Conservation (phyloP, 2,113 vertebrate genomes). For the Podarcis cretensis region DNA sequence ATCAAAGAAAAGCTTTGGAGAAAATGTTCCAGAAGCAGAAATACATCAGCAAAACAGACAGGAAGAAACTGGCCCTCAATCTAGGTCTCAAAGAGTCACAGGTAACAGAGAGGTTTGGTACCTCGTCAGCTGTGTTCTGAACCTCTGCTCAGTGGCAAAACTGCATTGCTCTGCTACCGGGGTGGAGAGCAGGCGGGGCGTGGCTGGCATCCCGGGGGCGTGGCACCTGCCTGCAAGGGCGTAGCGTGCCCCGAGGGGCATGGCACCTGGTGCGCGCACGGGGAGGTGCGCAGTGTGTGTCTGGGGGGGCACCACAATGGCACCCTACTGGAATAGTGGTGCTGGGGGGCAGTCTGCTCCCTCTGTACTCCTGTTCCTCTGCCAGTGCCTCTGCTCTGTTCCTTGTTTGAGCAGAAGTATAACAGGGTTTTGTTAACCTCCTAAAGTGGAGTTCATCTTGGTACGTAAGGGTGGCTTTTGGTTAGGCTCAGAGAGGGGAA, state of each 20-base stretch:
- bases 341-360: too few species aligned
- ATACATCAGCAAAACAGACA: constrained; percentile 96
- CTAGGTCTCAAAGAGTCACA: constrained; percentile 95
- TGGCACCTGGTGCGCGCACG: too few species aligned
- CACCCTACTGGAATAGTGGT: too few species aligned
- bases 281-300: fast-evolving
- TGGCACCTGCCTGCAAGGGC: too few species aligned
- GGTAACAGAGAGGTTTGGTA: constrained; percentile 76
- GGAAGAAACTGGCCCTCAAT: constrained; percentile 89
- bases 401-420: background rate
- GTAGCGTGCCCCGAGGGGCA: too few species aligned
- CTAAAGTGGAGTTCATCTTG: background rate
- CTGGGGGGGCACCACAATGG: too few species aligned
- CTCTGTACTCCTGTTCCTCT: too few species aligned
- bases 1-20: constrained; percentile 94
- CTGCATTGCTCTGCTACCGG: too few species aligned
- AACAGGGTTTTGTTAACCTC: background rate
- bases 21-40: constrained; percentile 96
- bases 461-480: background rate
- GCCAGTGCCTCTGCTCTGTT: background rate
- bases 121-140: background rate
- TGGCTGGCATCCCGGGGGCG: too few species aligned
- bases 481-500: background rate
- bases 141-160: too few species aligned
- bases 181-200: too few species aligned